Base-by-base conservation (phyloP, 1,140 invertebrate species). In the Tetraneura akinire region DNA sequence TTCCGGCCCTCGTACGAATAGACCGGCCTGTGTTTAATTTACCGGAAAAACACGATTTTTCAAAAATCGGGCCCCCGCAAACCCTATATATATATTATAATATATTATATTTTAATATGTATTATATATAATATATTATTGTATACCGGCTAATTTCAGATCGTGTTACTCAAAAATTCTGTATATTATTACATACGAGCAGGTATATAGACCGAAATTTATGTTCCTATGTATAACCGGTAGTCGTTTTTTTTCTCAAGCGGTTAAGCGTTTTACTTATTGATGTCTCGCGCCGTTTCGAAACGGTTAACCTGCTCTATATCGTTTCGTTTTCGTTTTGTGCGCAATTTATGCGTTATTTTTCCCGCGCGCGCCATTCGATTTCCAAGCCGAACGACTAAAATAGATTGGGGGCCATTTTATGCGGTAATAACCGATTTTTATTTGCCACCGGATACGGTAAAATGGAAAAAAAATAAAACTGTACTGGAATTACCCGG, bases 391-490 rank as follows among this genome's bases (percentile, higher is more conserved):
- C 13, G 42, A 68, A 68, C 64, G 64, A n/a, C n/a, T 68, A 53
- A 60, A 60, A 78, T 57, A 60, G 74, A 60, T 57, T 71, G 51
- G 74, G 74, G 74, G 74, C 74, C 45, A 62, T 78, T 78, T 78
- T 78, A 78, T 78, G 74, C 74, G 74, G 74, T 78, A 78, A 78
- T 78, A 78, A 78, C 55, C 74, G 74, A 78, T 78, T 78, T 78
- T 78, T 78, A 78, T 78, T 78, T 78, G 53, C 74, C 74, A 47
- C 74, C 53, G 74, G 74, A 62, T 76, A 76, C 71, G 71, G 51
- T 47, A 16, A 23, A 68, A 47, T 23, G 10, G 8, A 57, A 23
- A 57, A 57, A 11, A 45, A 37, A 14, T 47, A 45, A 47, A n/a
- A 16, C 23, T 23, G 37, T 14, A 68, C 32, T 78, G 74, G 74